Conservation (phyloP, 2,888 invertebrate genomes). For the Orthosia incerta region DNA sequence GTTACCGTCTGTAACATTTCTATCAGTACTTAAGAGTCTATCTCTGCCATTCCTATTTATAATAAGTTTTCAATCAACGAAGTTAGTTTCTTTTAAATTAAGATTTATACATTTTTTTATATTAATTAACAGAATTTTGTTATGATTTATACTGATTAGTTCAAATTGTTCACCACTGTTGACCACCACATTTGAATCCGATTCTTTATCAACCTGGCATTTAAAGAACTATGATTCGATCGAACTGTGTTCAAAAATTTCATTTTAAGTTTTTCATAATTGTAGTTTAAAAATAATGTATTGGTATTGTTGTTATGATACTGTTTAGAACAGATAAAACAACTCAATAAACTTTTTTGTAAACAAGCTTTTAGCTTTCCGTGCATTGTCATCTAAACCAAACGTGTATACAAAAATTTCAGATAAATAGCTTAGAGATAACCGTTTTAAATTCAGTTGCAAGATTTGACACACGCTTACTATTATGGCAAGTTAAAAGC, state of each 20-base stretch:
- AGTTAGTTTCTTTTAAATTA: conserved; percentile 50
- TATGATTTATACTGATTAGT: conserved; percentile 54
- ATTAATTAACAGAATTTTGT: conserved; percentile 32
- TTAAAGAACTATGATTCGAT: not conserved
- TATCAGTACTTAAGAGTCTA: conserved; percentile 10
- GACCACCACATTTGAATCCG: conserved; percentile 30
- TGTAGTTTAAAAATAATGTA: not conserved
- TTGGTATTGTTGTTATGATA: not conserved
- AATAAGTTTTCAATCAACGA: conserved; percentile 65
- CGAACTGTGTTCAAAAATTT: not conserved
- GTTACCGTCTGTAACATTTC: not conserved
- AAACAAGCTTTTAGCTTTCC: too few relatives aligned
- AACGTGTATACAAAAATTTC: too few relatives aligned
- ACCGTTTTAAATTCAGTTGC: too few relatives aligned
- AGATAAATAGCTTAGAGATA: too few relatives aligned
- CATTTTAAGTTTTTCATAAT: not conserved
- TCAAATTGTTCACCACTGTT: conserved; percentile 57
- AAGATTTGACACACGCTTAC: too few relatives aligned
- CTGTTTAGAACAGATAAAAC: conserved; percentile 14
- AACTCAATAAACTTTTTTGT: not conserved
- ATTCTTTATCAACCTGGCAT: not conserved
- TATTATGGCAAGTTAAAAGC: too few relatives aligned
- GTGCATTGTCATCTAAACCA: too few relatives aligned
- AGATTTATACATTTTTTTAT: conserved; percentile 51
- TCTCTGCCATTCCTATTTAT: conserved; percentile 61